Evolutionary conservation across 2,113 vertebrate genomes (phyloP).

Genomic region (Cyanoderma ruficeps): DNA sequence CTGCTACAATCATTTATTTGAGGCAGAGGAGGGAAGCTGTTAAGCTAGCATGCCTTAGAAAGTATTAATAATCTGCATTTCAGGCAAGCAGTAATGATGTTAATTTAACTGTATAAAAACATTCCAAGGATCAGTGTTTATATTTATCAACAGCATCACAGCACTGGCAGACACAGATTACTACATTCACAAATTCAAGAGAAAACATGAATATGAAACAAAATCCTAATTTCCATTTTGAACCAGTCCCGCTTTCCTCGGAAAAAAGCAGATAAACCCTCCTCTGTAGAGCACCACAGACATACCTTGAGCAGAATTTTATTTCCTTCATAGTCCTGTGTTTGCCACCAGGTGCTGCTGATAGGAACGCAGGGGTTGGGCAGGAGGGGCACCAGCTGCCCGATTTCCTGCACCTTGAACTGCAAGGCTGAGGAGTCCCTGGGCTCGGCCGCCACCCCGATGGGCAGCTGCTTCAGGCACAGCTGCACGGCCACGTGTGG

Average conservation of each 20-base stretch:
- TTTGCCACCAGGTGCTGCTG: conserved; percentile 92
- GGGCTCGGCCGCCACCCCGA: conserved; percentile 77
- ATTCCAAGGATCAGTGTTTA: background rate
- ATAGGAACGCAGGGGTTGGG: conserved; percentile 91
- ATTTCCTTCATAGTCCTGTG: conserved; percentile 91
- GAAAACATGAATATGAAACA: background rate
- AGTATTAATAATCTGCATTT: background rate
- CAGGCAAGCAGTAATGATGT: background rate
- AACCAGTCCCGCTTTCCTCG: background rate
- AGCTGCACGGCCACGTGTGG: conserved; percentile 79
- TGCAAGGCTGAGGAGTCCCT: conserved; percentile 84
- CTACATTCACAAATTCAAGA: background rate
- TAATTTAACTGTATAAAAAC: background rate
- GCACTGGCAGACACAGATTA: background rate
- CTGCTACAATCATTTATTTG: background rate
- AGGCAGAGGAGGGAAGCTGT: background rate
- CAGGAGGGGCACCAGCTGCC: conserved; percentile 91
- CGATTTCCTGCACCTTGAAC: conserved; percentile 88
- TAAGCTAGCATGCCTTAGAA: background rate
- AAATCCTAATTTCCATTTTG: background rate
- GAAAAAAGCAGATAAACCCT: background rate
- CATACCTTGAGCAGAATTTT: conserved; percentile 91
- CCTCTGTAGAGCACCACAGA: background rate
- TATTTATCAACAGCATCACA: background rate
- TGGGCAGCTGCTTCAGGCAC: conserved; percentile 86